Percentiles rank a stretch among this genome's conserved stretches.
Conservation (phyloP, 2,888 invertebrate species). For the Tupiocoris notatus region DNA sequence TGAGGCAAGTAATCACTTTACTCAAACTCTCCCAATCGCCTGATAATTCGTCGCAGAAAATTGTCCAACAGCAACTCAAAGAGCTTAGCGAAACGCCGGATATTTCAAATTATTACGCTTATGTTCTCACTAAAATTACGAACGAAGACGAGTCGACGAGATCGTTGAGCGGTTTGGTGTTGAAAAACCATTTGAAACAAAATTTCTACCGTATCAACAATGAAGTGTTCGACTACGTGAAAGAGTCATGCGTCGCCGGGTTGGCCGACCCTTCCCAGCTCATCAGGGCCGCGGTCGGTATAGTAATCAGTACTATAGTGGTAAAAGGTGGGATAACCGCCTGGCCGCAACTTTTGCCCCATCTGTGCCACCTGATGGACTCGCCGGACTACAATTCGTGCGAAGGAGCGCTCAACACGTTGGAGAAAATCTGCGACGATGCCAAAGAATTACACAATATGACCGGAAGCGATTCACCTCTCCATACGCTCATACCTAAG, state of each 20-base stretch:
- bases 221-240: slow-evolving; percentile 91
- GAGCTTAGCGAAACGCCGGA: slow-evolving; percentile 96
- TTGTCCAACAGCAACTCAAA: slow-evolving; percentile 98
- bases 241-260: slow-evolving; percentile 90
- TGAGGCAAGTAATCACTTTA: slow-evolving; percentile 93
- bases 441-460: slow-evolving; percentile 90
- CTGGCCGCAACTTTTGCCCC: slow-evolving; percentile 93
- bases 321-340: slow-evolving; percentile 83
- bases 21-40: slow-evolving; percentile 98
- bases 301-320: slow-evolving; percentile 98
- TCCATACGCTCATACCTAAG: slow-evolving; percentile 94
- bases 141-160: slow-evolving; percentile 96
- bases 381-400: slow-evolving; percentile 94
- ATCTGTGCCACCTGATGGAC: slow-evolving; percentile 89
- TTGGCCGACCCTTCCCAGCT: slow-evolving; percentile 93
- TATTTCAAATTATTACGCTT: slow-evolving; percentile 98
- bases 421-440: slow-evolving; percentile 98
- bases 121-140: slow-evolving; percentile 90
- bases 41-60: slow-evolving; percentile 91
- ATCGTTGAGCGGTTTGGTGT: slow-evolving; percentile 91
- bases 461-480: slow-evolving; percentile 80
- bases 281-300: slow-evolving; percentile 95
- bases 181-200: slow-evolving; percentile 96
- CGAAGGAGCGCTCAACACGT: slow-evolving; percentile 96
- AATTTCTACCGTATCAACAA: slow-evolving; percentile 86